Evolutionary conservation across 2,888 invertebrate species (phyloP).

Genomic region (Metalampra italica): DNA sequence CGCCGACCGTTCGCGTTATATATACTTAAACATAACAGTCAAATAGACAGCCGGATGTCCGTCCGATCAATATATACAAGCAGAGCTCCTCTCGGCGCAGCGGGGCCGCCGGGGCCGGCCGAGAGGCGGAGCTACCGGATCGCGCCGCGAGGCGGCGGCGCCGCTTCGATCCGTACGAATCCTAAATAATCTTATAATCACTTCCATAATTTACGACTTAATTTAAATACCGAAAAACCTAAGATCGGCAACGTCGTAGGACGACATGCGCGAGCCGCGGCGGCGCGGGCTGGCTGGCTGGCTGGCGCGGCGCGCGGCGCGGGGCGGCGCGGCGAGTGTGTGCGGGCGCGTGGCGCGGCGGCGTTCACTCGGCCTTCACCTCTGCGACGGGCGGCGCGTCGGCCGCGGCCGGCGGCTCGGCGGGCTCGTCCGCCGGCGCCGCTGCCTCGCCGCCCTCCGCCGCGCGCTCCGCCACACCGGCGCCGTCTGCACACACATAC

Average conservation of each 20-base stretch:
- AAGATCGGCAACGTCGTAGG: slow-evolving; percentile 35
- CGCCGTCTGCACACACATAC: slow-evolving; percentile 6
- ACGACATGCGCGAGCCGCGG: slow-evolving; percentile 20
- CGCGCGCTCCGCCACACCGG: slow-evolving; percentile 46
- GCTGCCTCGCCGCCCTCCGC: slow-evolving; percentile 37
- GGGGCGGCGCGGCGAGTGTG: slow-evolving; percentile 18
- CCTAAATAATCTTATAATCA: slow-evolving; percentile 62
- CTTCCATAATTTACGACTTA: slow-evolving; percentile 75
- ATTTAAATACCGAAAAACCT: slow-evolving; percentile 64
- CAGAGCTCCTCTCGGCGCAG: slow-evolving; percentile 45
- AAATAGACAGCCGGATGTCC: slow-evolving; percentile 61
- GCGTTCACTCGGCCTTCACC: slow-evolving; percentile 39
- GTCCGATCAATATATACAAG: slow-evolving; percentile 66
- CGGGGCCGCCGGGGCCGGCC: slow-evolving; percentile 29
- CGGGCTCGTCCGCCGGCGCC: slow-evolving; percentile 33
- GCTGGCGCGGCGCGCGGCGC: slow-evolving; percentile 16
- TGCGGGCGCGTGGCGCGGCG: slow-evolving; percentile 8
- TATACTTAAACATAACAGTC: slow-evolving; percentile 74
- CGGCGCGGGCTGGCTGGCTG: slow-evolving; percentile 19
- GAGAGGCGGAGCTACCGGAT: slow-evolving; percentile 28
- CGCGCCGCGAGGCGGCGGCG: slow-evolving; percentile 25
- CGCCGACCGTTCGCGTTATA: slow-evolving; percentile 62
- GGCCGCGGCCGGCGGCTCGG: slow-evolving; percentile 36
- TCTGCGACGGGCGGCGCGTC: slow-evolving; percentile 45
- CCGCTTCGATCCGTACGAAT: slow-evolving; percentile 42